These are phyloP conservation scores for Leucosticte australis DNA, from an alignment of 2,113 vertebrate species.

Conservation along the genomic window DNA sequence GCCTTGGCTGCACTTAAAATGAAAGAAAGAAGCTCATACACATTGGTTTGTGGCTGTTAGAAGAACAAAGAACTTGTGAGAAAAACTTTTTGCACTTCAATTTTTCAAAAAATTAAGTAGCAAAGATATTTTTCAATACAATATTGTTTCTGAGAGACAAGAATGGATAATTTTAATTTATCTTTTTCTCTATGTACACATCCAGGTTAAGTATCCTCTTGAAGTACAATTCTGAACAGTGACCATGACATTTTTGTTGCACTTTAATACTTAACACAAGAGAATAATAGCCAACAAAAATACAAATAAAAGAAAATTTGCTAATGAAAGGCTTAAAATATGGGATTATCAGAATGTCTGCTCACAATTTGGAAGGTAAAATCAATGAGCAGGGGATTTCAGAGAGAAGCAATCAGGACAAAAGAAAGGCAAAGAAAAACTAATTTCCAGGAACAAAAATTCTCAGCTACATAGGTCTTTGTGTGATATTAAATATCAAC, in stretches of 20 bases:
- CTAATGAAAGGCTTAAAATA: not conserved
- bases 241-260: not conserved
- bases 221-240: not conserved
- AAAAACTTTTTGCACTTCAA: not conserved
- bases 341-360: not conserved
- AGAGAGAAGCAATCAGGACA: not conserved
- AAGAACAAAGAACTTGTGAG: not conserved
- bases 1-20: not conserved
- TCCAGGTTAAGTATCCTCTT: not conserved
- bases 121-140: not conserved
- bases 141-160: not conserved
- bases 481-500: not conserved
- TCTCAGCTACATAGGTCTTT: not conserved
- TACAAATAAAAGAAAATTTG: not conserved
- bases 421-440: not conserved
- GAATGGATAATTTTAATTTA: not conserved
- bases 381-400: not conserved
- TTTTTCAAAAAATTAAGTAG: not conserved
- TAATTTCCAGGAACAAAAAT: not conserved
- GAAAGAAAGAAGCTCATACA: not conserved
- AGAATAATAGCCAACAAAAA: not conserved
- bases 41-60: not conserved
- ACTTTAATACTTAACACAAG: not conserved
- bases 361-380: not conserved
- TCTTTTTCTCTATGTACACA: not conserved